phyloP scores from a whole-genome alignment of 2,888 invertebrate genomes.

The Gandaritis pyraliata region DNA sequence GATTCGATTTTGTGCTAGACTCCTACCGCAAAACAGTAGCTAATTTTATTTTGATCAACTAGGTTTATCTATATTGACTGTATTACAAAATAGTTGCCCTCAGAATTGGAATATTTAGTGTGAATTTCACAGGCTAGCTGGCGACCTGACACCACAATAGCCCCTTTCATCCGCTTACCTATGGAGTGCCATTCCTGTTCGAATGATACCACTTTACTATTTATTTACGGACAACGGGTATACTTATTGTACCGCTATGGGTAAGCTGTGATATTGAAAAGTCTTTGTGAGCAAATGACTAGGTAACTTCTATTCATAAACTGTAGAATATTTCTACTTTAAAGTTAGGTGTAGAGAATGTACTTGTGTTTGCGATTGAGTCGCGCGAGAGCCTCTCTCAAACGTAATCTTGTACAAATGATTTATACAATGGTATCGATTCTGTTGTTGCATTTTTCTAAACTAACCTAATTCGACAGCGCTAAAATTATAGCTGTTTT shows the following conservation, averaged over 20 bases:
- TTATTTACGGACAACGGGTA: neutral
- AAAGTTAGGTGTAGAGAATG: no score
- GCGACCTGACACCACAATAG: constrained; percentile 59
- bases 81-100: neutral
- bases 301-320: neutral
- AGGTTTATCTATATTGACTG: neutral
- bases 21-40: no score
- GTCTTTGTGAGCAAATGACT: constrained; percentile 1
- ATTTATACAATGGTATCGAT: no score
- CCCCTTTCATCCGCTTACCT: constrained; percentile 58
- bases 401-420: no score
- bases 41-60: no score
- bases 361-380: no score
- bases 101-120: constrained; percentile 15
- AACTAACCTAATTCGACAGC: no score
- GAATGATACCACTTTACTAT: constrained; percentile 4
- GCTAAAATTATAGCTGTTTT: no score
- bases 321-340: no score
- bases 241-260: constrained; percentile 4
- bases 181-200: constrained; percentile 22
- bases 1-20: no score
- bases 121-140: constrained; percentile 30
- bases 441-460: no score
- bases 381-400: no score
- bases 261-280: constrained; percentile 5